Evolutionary conservation across 2,797 vertebrate species (phyloP).

Genomic region (Antennarius maculatus): DNA sequence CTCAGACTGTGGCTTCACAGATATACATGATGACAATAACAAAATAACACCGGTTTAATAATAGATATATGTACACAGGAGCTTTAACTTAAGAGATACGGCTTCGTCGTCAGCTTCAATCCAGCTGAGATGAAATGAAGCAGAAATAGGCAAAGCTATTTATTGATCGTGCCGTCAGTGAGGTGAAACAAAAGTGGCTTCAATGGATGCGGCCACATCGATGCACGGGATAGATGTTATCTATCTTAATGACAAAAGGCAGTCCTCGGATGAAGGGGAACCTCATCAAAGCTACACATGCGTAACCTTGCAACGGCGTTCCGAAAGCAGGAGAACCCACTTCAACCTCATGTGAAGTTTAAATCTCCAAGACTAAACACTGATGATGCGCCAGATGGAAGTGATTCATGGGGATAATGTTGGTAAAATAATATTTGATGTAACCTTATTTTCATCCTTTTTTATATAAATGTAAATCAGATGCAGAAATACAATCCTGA

Average conservation of each 20-base stretch:
- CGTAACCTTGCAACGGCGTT: conserved; percentile 52
- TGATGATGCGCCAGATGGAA: conserved; percentile 15
- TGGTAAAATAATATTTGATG: conserved; percentile 3
- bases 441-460: conserved; percentile 33
- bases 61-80: not conserved
- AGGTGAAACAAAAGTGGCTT: conserved; percentile 74
- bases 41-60: conserved; percentile 1
- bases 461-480: conserved; percentile 70
- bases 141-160: conserved; percentile 59
- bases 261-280: conserved; percentile 72
- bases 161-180: conserved; percentile 68
- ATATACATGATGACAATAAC: not conserved
- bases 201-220: conserved; percentile 63
- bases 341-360: conserved; percentile 25
- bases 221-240: conserved; percentile 70
- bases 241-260: conserved; percentile 72
- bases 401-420: conserved; percentile 4
- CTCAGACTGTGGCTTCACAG: not conserved
- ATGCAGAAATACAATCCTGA: conserved; percentile 2
- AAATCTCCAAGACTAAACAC: conserved; percentile 25
- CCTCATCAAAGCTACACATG: conserved; percentile 70
- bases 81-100: not conserved
- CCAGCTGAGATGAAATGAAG: conserved; percentile 57
- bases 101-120: conserved; percentile 21
- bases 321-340: conserved; percentile 20